phyloP scores from a whole-genome alignment of 2,113 vertebrate genomes.

The Hemiscyllium ocellatum region DNA sequence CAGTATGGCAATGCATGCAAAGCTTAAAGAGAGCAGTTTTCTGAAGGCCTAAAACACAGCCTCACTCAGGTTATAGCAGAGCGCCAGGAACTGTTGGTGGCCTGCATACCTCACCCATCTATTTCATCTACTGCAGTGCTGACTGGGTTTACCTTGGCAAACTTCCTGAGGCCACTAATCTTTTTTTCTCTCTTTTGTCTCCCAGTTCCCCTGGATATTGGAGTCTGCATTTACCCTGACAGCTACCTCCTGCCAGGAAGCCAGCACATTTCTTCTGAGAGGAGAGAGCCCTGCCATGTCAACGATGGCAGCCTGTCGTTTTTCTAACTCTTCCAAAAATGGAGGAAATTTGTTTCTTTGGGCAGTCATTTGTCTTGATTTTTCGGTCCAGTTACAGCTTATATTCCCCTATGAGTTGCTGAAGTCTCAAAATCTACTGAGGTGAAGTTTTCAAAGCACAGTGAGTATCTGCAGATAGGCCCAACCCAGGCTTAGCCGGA shows the following conservation, averaged over 20 bases:
- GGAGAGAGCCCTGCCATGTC: not conserved
- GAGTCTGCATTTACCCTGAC: slow-evolving; percentile 14
- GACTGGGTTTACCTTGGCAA: slow-evolving; percentile 27
- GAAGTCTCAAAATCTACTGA: not conserved
- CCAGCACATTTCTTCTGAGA: not conserved
- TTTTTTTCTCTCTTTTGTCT: slow-evolving; percentile 16
- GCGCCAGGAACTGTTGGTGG: slow-evolving; percentile 31
- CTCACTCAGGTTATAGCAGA: not conserved
- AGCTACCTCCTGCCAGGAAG: not conserved
- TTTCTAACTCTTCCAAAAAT: not conserved
- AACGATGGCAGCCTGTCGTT: not conserved
- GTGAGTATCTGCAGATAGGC: not conserved
- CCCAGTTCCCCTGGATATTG: not conserved
- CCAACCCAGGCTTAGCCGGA: not conserved
- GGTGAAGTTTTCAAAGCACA: not conserved
- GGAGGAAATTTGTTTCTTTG: not conserved
- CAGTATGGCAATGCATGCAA: slow-evolving; percentile 7
- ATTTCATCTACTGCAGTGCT: slow-evolving; percentile 22
- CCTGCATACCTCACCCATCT: slow-evolving; percentile 21
- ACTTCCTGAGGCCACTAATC: slow-evolving; percentile 32
- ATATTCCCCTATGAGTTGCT: not conserved
- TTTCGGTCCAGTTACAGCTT: not conserved
- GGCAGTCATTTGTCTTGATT: not conserved
- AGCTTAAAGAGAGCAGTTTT: slow-evolving; percentile 10
- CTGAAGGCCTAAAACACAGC: not conserved